Evolutionary conservation across 2,888 invertebrate species (phyloP).

Genomic region (Amiota communis): DNA sequence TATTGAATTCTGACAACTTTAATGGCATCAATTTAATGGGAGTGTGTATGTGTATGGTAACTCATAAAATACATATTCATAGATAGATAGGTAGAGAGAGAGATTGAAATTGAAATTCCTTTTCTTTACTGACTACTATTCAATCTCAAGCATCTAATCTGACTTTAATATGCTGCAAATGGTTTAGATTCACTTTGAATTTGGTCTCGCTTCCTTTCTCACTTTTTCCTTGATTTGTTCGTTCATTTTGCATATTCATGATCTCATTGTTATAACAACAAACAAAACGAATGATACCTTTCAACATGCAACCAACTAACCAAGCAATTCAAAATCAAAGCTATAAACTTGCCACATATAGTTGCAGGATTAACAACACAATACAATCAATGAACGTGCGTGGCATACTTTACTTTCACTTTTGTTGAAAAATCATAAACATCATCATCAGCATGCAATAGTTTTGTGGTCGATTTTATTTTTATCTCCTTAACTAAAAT

Average conservation of each 20-base stretch:
- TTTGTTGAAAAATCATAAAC: not conserved
- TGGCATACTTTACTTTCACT: not conserved
- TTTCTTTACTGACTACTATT: slow-evolving; percentile 1
- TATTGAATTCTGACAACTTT: not conserved
- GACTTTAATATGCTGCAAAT: slow-evolving; percentile 27
- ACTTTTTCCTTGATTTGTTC: not conserved
- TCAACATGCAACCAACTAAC: not conserved
- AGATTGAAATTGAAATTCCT: slow-evolving; percentile 18
- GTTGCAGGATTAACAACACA: not conserved
- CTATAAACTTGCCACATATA: not conserved
- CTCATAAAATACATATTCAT: slow-evolving; percentile 24
- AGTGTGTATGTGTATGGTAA: not conserved
- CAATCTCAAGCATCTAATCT: slow-evolving; percentile 10
- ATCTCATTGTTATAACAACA: not conserved
- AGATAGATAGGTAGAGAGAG: not conserved
- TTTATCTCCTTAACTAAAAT: not conserved
- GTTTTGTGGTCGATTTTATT: no score
- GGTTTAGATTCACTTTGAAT: slow-evolving; percentile 4
- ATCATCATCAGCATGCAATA: no score
- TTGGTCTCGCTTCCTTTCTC: not conserved
- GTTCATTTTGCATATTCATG: not conserved
- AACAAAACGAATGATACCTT: no score
- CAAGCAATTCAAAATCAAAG: not conserved
- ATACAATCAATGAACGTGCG: not conserved
- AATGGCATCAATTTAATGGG: slow-evolving; percentile 4